Base-by-base conservation (phyloP, 53 echinoderm and acorn worm genomes). In the Stichopus horrens region DNA sequence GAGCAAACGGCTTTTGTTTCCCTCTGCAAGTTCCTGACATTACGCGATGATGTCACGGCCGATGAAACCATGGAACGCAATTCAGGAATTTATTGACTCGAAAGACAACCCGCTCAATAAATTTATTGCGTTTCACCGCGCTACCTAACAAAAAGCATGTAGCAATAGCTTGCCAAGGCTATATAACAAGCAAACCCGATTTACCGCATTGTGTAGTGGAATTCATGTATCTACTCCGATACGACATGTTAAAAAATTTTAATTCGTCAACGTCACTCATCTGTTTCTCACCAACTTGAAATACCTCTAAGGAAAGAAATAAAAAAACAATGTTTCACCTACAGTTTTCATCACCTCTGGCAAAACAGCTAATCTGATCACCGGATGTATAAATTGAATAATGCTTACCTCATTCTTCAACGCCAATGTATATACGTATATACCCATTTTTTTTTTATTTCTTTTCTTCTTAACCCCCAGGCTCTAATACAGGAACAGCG, bases 401-500 rank as follows among this genome's bases (percentile, higher is more conserved):
- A 85, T 59, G 13, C 7, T n/a, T 37, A 65, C 66, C 85, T 51
- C 18, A 13, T 16, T 63, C 63, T 63, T 16, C 16, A 16, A 16
- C 37, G 37, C 37, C 1, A 37, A 37, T 37, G 37, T 37, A 37
- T 37, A 37, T 37, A 37, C 37, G 37, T 37, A 37, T 37, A 37
- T 37, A 37, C 16, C 5, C 63, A 63, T 63, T 63, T 63, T 63
- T 63, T 84, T 84, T 84, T 4, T 80, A 21, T 83, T 23, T 60
- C 23, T 85, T 52, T 85, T 68, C 65, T 59, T 85, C 23, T 81
- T 81, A 21, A 58, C 65, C 85, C 85, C 53, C 85, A 85, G 85
- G 85, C 65, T 66, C 16, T n/a, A 67, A 85, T 85, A 18, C 85
- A 85, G 20, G 52, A 85, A 23, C 21, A 68, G 52, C 63, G 59